Evolutionary conservation across 1,140 invertebrate species (phyloP), one percentile per base, ranked within the genome.

Genomic region (Drosophila tani): DNA sequence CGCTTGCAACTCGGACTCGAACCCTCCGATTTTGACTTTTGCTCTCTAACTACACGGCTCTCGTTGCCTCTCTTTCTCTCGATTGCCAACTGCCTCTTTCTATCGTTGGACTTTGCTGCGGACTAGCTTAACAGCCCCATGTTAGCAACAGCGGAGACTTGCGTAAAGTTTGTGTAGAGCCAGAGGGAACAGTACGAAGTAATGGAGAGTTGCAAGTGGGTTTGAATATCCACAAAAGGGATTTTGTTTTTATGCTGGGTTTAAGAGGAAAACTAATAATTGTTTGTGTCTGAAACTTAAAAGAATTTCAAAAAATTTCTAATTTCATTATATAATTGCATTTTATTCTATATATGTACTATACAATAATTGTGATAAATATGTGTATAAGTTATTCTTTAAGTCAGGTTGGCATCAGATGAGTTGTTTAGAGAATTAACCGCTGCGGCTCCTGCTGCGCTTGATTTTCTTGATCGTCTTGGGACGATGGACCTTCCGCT

Each of bases 1-100:
- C 12, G 11, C 21, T 27, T 35, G 21, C 32, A 41, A 40, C 65
- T 69, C 68, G 65, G 35, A 57, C 68, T 49, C 65, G 41, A 38
- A 57, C 35, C 35, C 35, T 15, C 45, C 5, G 11, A 5, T 38
- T 43, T 29, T 60, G 35, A 12, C 32, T 40, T 43, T 21, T 24
- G 15, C 67, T 73, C 69, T 73, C 67, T 43, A n/a, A 45, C n/a
- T 21, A 17, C 50, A 19, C n/a, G 21, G 17, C 15, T 68, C 19
- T 71, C 19, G 5, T 29, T 14, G 11, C 35, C 21, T 46, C 65
- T 65, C 62, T 38, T 19, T 63, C 32, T 12, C 32, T 46, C n/a
- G 11, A 9, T 14, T 14, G 19, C 4, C 12, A 9, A 5, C 17
- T 67, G 3, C 40, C 69, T 60, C 66, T 40, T 7, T 68, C 41